Conservation (phyloP, 2,888 invertebrate genomes). For the Petrolisthes cinctipes region DNA sequence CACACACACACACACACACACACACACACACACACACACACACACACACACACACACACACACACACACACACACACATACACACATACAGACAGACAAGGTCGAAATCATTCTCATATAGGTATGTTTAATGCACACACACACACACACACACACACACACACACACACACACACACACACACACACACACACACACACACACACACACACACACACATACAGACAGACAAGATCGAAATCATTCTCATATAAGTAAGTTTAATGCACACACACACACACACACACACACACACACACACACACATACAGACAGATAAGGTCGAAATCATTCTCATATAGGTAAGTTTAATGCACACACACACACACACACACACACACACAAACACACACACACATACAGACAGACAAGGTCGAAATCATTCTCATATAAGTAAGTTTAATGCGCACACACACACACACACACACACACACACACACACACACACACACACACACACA, state of each 20-base stretch:
- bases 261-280: conserved; percentile 13
- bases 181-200: conserved; percentile 2
- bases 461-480: no score
- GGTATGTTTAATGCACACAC: no score
- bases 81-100: neutral
- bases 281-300: conserved; percentile 9
- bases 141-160: conserved; percentile 13
- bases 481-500: no score
- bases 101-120: no score
- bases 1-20: neutral
- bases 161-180: conserved; percentile 13
- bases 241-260: no score
- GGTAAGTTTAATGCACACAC: neutral
- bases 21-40: no score
- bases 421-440: no score
- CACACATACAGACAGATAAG: neutral
- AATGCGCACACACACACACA: neutral
- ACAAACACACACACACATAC: neutral
- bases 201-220: neutral
- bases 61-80: neutral
- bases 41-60: neutral
- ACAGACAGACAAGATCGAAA: neutral
- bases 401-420: neutral
- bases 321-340: no score
- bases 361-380: neutral